Conservation (phyloP, 2,113 vertebrate species). For the Ochotona curzoniae region DNA sequence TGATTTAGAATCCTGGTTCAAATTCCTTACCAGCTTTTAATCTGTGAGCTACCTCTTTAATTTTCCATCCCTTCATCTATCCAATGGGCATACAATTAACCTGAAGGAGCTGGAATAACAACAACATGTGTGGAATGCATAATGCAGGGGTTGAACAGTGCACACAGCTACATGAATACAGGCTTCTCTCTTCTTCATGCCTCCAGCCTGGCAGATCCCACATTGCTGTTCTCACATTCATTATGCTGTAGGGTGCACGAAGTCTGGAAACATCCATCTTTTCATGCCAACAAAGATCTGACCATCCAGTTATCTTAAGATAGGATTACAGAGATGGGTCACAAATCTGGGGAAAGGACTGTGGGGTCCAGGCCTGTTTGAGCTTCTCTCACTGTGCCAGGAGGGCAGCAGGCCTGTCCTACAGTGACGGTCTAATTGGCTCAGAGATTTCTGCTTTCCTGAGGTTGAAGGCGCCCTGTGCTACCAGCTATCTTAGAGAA, state of each 20-base stretch:
- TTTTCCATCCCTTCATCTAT: not conserved
- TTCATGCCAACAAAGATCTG: not conserved
- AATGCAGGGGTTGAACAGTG: not conserved
- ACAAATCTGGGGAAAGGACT: not conserved
- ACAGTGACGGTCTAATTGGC: not conserved
- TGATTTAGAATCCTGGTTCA: not conserved
- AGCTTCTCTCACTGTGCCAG: too few relatives aligned
- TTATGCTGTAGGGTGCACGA: not conserved
- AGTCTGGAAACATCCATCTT: not conserved
- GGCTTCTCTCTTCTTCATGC: not conserved
- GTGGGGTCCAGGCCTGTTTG: not conserved
- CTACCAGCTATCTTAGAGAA: conserved; percentile 4
- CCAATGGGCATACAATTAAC: not conserved
- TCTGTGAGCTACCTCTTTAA: not conserved
- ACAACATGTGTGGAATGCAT: not conserved
- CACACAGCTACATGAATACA: not conserved
- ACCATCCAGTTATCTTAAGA: not conserved
- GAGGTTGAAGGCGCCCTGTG: not conserved
- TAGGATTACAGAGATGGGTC: not conserved
- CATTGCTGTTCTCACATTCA: not conserved
- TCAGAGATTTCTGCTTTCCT: not conserved
- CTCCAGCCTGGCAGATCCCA: not conserved
- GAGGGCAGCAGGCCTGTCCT: not conserved
- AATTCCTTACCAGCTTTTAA: not conserved
- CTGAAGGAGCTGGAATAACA: not conserved